Base-by-base conservation (phyloP, 2,113 vertebrate genomes). In the Chloebia gouldiae region DNA sequence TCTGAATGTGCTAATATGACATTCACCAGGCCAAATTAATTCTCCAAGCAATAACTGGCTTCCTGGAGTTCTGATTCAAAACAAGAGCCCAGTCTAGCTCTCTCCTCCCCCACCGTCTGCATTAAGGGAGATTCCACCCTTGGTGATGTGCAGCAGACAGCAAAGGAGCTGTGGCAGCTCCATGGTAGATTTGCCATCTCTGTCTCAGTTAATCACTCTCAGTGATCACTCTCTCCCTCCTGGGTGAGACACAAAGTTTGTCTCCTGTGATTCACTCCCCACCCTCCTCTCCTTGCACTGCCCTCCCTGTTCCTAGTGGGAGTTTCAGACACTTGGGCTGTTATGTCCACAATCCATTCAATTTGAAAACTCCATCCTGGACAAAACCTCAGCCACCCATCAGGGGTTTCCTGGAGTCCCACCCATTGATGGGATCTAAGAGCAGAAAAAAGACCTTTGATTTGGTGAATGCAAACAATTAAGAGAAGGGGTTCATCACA, bases 1-100 rank as follows among this genome's bases (percentile, higher is more conserved):
- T 93, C 64, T 37, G n/a, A 81, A 80, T 83, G 79, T 88, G 88
- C 71, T 92, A 96, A 96, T 92, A 70, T 94, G 82, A 90, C 80
- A 93, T 94, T 96, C 91, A 81, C 68, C 33, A 39, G 50, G 25
- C 80, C 71, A 86, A 73, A 94, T 83, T 69, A 63, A 88, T 66
- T 50, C 88, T 83, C 33, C 30, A 57, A 70, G 63, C 72, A 92
- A 50, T 49, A 82, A 7, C 30, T n/a, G 22, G 15, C 66, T 73
- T 85, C 66, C 57, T 71, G 42, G 33, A 86, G 35, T 31, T 88
- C 57, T 50, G 64, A 40, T 75, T 37, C 68, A 45, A 45, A 33
- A 16, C 13, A 45, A 33, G 33, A 94, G 19, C 12, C 68, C 27
- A 31, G 40, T 5, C 24, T 33, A 3, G 6, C 17, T 33, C 37